Base-by-base conservation (phyloP, 1,140 invertebrate species). In the Drosophila jambulina region DNA sequence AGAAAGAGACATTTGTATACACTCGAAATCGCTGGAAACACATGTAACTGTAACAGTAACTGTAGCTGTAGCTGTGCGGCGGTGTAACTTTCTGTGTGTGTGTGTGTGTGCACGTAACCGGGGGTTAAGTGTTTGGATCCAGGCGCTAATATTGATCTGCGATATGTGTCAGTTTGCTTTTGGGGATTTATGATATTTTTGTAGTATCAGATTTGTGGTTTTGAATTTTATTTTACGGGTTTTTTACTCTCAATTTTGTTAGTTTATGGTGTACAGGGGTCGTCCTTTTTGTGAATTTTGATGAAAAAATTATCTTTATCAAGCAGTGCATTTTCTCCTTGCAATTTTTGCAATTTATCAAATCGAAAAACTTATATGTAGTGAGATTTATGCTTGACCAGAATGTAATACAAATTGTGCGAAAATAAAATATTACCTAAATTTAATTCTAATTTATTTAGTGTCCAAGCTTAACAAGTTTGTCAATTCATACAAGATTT, bases 1-100 rank as follows among this genome's bases (percentile, higher is more conserved):
- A 77, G 77, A 84, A 85, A 72, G 61, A 75, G 65, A 70, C 64
- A 86, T 76, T 77, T 76, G 56, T 77, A 48, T 60, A 67, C 51
- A 78, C 75, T 60, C 64, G 64, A 78, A 77, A 78, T 69, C 64
- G 61, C 34, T 45, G 17, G 46, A 60, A 77, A 77, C 53, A 65
- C 72, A 68, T 76, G 61, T 75, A 74, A 40, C 54, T 56, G 34
- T 38, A 56, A 56, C 53, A 56, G 53, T 56, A 56, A 56, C 53
- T 56, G 53, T 25, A 25, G 21, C 34, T 56, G 53, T 56, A 56
- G 53, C 53, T 56, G 53, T 56, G 53, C 19, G 53, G 34, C 34
- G 21, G 53, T 56, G 53, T 56, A 56, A 56, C 53, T 13, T 2
- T 13, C 21, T 32, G 27, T n/a, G 25, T 53, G 4, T 54, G 32